Evolutionary conservation across 2,797 vertebrate genomes (phyloP), one percentile per base, ranked within the genome.

Genomic region (Enteromius anoplus): DNA sequence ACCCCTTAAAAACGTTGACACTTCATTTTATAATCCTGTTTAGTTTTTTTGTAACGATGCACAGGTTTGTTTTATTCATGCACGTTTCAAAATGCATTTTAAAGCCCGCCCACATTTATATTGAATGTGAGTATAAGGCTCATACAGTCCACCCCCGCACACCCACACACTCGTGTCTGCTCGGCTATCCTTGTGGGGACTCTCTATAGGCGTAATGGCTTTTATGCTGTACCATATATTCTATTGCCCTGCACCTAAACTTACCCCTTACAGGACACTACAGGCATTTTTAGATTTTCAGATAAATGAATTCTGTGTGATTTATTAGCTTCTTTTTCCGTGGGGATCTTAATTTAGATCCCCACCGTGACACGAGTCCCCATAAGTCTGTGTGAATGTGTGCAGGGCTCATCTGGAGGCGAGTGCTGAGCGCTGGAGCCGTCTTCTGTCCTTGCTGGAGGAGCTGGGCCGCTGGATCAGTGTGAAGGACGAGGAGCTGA

Each of bases 391-490:
- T 49, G 23, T 60, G 65, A 53, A 47, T 19, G 65, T 80, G 84
- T 64, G 81, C 92, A 99, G 98, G 87, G 96, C 96, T 85, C 97
- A 99, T 87, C 92, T 99, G 93, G 98, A 99, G 91, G 97, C 95
- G 71, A 99, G 96, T 90, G 96, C 97, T 3, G 98, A 99, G 89
- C 97, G 97, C 79, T 99, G 97, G 97, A 97, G 94, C 87, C 94
- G 96, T 86, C 92, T 99, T 87, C 92, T 99, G 88, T 93, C 91
- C 0, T 95, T 96, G 29, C 92, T 99, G 81, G 98, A 99, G 93
- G 98, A 99, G 84, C 92, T 98, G 88, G 96, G 96, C 92, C 95
- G 94, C 88, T 99, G 98, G 98, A 95, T 99, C 88, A 97, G 97
- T 42, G 62, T 90, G 47, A 98, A 99, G 92, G 97, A 97, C 55